Evolutionary conservation across 2,797 vertebrate genomes (phyloP).

Genomic region (Macropus fuliginosus): DNA sequence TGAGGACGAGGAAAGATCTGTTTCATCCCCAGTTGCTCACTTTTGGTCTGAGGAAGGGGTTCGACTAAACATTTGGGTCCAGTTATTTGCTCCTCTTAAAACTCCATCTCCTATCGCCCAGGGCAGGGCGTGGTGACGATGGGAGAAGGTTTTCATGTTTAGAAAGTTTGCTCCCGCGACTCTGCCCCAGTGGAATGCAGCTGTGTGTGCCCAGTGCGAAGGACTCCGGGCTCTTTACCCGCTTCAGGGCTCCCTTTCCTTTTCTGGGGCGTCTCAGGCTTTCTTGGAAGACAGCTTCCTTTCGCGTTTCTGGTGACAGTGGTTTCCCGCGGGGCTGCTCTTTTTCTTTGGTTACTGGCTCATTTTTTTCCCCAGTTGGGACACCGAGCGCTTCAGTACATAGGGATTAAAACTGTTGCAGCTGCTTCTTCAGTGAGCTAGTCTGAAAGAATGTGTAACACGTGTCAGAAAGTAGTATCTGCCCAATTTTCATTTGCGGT

Average conservation of each 20-base stretch:
- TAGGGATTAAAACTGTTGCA: not conserved
- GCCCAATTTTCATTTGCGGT: not conserved
- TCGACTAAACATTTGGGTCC: not conserved
- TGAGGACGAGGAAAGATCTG: not conserved
- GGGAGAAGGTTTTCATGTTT: not conserved
- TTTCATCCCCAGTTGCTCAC: not conserved
- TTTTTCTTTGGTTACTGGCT: not conserved
- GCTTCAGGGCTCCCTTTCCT: not conserved
- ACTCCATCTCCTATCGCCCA: not conserved
- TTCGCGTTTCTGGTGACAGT: not conserved
- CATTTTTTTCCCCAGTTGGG: not conserved
- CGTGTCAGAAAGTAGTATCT: not conserved
- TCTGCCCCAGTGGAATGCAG: not conserved
- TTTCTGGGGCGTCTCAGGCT: not conserved
- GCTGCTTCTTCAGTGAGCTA: not conserved
- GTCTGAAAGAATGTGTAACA: slow-evolving; percentile 1
- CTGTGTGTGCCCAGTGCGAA: not conserved
- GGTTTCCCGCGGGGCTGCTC: not conserved
- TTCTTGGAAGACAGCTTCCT: not conserved
- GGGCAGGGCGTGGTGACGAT: not conserved
- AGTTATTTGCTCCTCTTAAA: not conserved
- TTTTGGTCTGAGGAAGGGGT: not conserved
- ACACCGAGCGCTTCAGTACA: not conserved
- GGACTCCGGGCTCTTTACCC: not conserved
- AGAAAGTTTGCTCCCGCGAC: not conserved